These are phyloP conservation scores for Lapara coniferarum DNA, from an alignment of 2,888 invertebrate species.

Conservation along the genomic window DNA sequence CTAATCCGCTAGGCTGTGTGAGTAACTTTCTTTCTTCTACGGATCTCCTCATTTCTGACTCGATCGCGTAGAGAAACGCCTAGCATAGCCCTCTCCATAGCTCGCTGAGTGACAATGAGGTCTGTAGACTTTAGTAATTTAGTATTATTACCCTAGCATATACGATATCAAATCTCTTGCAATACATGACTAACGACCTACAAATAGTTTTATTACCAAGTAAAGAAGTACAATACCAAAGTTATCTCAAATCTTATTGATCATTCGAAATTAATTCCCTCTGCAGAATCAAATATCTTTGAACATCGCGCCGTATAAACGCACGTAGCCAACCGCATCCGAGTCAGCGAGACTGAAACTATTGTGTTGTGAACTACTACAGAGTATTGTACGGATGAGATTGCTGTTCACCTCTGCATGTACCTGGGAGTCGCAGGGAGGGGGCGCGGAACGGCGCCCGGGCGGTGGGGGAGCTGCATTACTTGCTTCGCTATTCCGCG, in stretches of 20 bases:
- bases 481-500: conserved; percentile 65
- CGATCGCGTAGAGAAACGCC: too few relatives aligned
- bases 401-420: conserved; percentile 66
- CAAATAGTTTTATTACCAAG: not conserved
- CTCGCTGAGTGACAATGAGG: too few relatives aligned
- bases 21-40: too few relatives aligned
- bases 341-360: conserved; percentile 54
- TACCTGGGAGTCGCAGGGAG: conserved; percentile 53
- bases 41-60: too few relatives aligned
- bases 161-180: not conserved
- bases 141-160: not conserved
- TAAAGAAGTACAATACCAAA: conserved; percentile 1
- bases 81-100: too few relatives aligned
- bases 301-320: conserved; percentile 24
- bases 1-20: too few relatives aligned
- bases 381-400: conserved; percentile 66
- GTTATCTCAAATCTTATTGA: not conserved
- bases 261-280: conserved; percentile 13
- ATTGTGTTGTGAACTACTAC: conserved; percentile 54
- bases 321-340: conserved; percentile 32
- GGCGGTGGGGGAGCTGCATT: conserved; percentile 46
- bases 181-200: not conserved
- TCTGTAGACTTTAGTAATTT: too few relatives aligned
- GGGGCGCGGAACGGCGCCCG: conserved; percentile 37
- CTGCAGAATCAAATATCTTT: conserved; percentile 28